phyloP scores from a whole-genome alignment of 2,113 vertebrate genomes.

The Girardinichthys multiradiatus region DNA sequence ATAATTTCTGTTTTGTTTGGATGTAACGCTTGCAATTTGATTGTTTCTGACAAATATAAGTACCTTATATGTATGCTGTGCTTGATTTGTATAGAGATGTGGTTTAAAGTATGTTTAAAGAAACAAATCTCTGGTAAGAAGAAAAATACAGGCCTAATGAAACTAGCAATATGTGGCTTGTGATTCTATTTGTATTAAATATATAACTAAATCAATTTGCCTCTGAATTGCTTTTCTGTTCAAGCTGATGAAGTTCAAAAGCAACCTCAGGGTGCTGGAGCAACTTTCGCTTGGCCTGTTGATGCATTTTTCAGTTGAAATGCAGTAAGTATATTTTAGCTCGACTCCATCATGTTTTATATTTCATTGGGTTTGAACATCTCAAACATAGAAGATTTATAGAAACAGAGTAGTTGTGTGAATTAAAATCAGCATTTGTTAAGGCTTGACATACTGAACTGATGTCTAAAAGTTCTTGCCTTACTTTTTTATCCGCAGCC shows the following conservation, averaged over 20 bases:
- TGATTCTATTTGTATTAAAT: conserved; percentile 74
- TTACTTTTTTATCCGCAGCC: conserved; percentile 41
- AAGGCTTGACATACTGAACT: conserved; percentile 1
- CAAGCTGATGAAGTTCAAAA: conserved; percentile 21
- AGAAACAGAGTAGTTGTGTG: not conserved
- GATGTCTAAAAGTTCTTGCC: conserved; percentile 18
- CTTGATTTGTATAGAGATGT: conserved; percentile 72
- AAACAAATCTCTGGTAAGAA: conserved; percentile 55
- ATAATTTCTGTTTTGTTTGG: conserved; percentile 48
- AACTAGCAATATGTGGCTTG: conserved; percentile 62
- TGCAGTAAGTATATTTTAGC: conserved; percentile 9
- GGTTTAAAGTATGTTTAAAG: conserved; percentile 61
- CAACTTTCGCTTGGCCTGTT: not conserved
- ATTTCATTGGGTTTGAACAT: conserved; percentile 18
- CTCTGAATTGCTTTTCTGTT: conserved; percentile 2
- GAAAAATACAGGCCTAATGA: conserved; percentile 42
- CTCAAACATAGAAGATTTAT: conserved; percentile 17
- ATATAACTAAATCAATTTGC: conserved; percentile 62
- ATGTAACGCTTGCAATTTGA: conserved; percentile 58
- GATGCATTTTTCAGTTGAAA: conserved; percentile 10
- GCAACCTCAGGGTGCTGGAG: conserved; percentile 11
- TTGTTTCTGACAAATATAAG: conserved; percentile 66
- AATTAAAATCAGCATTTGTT: conserved; percentile 14
- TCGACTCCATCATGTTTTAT: conserved; percentile 6
- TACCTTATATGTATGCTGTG: conserved; percentile 68